phyloP scores from a whole-genome alignment of 2,797 vertebrate genomes.

The Dryobates pubescens region DNA sequence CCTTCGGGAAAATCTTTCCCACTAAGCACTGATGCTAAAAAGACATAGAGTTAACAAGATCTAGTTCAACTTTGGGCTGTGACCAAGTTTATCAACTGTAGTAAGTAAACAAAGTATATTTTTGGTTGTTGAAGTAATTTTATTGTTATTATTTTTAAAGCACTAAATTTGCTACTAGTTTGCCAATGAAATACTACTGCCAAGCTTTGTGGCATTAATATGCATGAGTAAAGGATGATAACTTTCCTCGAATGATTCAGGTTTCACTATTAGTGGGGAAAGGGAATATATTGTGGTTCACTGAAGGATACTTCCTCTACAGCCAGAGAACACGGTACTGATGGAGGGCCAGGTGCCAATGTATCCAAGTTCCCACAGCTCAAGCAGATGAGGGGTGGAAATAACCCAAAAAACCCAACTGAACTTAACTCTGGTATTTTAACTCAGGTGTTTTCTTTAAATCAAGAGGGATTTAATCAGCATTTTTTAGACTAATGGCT shows the following conservation, averaged over 20 bases:
- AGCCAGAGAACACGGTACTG: neutral
- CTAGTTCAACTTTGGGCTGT: neutral
- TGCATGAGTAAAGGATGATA: neutral
- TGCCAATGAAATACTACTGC: neutral
- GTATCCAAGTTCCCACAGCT: neutral
- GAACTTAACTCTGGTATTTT: neutral
- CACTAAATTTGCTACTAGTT: neutral
- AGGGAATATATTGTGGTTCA: neutral
- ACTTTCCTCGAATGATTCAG: neutral
- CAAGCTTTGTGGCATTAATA: neutral
- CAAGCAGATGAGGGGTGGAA: neutral
- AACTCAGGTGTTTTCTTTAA: neutral
- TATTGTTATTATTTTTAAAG: neutral
- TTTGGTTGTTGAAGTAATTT: neutral
- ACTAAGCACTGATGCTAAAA: neutral
- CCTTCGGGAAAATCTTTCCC: neutral
- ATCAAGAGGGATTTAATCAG: neutral
- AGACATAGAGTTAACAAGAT: neutral
- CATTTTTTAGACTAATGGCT: neutral
- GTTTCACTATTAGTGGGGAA: neutral
- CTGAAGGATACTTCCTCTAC: neutral
- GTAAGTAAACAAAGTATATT: neutral
- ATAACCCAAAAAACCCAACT: neutral
- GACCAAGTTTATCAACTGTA: neutral
- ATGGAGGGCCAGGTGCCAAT: neutral